Base-by-base conservation (phyloP, 2,888 invertebrate species). In the Orthosia incerta region DNA sequence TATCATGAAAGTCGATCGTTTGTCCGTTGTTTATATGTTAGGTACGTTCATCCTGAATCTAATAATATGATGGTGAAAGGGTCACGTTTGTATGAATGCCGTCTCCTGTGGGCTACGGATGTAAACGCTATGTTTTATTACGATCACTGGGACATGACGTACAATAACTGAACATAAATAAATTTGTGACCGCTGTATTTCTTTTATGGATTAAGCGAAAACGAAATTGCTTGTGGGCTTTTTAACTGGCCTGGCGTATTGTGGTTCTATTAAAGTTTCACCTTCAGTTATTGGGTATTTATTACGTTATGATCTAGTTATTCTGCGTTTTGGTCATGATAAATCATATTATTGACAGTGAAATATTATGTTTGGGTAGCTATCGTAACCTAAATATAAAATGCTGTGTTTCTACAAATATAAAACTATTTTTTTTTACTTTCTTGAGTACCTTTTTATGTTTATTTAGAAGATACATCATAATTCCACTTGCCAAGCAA, bases 1-100 rank as follows among this genome's bases (percentile, higher is more conserved):
- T 94, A 93, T 93, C 89, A 89, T 88, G 91, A 89, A 86, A 94
- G 90, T 92, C 91, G 92, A 93, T 92, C 92, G 94, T 92, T 94
- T 94, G 93, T 79, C 91, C 90, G 87, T 89, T 93, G 91, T 94
- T 94, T 94, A 93, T 93, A 90, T 90, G 91, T 92, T 88, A 92
- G 46, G 62, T 76, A 90, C 90, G 51, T 92, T 92, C 88, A 91
- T 92, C 90, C 89, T 76, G 88, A 93, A 94, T 94, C 93, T 92
- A 94, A 94, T 94, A 94, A 92, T 88, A 90, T 84, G 89, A 91
- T 85, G 88, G 86, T 84, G 89, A 90, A 91, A 91, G 90, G 91
- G 91, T 92, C 91, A 88, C 89, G 88, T 89, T 90, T 91, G 72
- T 88, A 86, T 89, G 85, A 84, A 86, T 87, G 80, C 80, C 76